Evolutionary conservation across 2,113 vertebrate genomes (phyloP).

Genomic region (Apaloderma vittatum): DNA sequence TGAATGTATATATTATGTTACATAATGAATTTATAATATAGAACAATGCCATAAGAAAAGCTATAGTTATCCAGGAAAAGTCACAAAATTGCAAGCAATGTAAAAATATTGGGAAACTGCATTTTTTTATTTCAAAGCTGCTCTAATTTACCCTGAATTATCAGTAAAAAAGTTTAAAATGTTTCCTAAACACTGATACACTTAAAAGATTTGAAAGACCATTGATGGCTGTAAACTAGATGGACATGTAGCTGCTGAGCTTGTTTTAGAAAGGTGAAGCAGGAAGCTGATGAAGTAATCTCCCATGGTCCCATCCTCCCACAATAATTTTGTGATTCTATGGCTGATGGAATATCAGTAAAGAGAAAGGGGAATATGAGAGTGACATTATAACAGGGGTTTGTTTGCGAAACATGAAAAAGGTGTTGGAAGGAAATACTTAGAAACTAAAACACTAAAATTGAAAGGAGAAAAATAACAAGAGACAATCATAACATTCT

Average conservation of each 20-base stretch:
- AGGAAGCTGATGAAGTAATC: rapidly evolving
- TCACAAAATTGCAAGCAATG: neutral
- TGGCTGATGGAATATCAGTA: neutral
- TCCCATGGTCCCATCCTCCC: neutral
- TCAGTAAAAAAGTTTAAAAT: neutral
- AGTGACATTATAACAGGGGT: neutral
- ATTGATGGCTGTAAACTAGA: neutral
- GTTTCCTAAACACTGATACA: neutral
- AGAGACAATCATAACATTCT: neutral
- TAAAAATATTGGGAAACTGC: neutral
- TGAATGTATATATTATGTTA: neutral
- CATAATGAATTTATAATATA: neutral
- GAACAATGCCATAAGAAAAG: rapidly evolving
- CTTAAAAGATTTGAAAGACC: neutral
- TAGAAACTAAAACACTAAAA: neutral
- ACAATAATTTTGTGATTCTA: neutral
- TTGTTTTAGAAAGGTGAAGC: neutral
- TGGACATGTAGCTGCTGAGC: neutral
- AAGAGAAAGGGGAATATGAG: neutral
- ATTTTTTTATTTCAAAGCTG: neutral
- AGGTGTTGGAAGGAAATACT: neutral
- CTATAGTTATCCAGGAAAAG: neutral
- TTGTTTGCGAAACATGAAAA: neutral
- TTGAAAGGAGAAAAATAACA: neutral
- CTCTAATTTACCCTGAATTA: neutral